Base-by-base conservation (phyloP, 2,888 invertebrate genomes). In the Anodontia alba region DNA sequence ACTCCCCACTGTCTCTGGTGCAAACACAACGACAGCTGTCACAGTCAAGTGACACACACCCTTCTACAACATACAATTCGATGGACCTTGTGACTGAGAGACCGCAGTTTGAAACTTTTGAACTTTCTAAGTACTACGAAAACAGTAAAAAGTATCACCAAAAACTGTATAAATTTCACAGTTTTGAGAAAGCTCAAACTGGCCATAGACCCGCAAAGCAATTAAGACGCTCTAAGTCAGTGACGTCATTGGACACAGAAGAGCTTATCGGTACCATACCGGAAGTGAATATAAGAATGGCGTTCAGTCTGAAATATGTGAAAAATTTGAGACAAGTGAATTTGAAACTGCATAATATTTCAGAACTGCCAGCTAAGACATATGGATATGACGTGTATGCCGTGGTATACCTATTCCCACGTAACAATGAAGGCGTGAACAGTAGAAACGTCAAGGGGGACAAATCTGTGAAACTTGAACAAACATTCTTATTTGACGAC, bases 401-500 rank as follows among this genome's bases (percentile, higher is more conserved):
- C 23, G 68, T 77, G 8, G 85, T 82, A 0, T 80, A 76, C 38
- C 73, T 85, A 20, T 85, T 85, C 51, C 85, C 85, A 23, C 66
- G 85, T n/a, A 85, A 80, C 33, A 79, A 76, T 0, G 82, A 85
- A 31, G 85, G 85, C 1, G 80, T 82, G 20, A 72, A 78, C 68
- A 85, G 85, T 26, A 71, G 76, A 17, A 76, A 54, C 26, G 57
- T 76, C 20, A 75, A 51, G n/a, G 85, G 80, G 17, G 82, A 73
- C 2, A 78, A 73, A 20, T 62, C 75, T n/a, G 73, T 80, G 3
- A 66, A 73, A 36, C 70, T 85, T 12, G 70, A 85, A 67, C 82
- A 85, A 51, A 78, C 80, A 29, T 85, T 85, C 57, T 49, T 85
- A 20, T 82, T 82, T 71, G 85, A 85, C 68, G 85, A 85, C 66